phyloP scores from a whole-genome alignment of 1,140 invertebrate species.

The Drosophila albomicans region DNA sequence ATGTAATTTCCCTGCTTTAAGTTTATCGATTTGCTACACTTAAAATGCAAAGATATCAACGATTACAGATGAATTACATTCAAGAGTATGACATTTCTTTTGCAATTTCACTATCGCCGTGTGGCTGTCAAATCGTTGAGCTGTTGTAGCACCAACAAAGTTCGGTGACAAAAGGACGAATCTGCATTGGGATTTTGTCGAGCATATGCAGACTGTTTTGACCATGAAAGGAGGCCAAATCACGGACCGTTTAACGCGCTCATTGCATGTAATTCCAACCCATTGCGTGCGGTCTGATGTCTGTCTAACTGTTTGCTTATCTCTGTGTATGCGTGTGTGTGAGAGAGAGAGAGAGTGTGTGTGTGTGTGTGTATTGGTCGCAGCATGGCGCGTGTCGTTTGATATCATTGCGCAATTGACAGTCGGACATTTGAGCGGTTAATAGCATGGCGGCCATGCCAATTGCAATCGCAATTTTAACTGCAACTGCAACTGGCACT shows the following conservation, averaged over 20 bases:
- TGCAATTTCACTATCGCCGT: background rate
- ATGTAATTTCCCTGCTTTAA: too few species aligned
- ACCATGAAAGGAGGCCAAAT: constrained; percentile 47
- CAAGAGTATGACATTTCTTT: background rate
- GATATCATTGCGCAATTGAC: constrained; percentile 74
- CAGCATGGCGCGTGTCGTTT: constrained; percentile 52
- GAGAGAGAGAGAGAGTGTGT: background rate
- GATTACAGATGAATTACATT: background rate
- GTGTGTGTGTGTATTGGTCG: constrained; percentile 9
- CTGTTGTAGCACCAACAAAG: background rate
- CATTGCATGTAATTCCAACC: constrained; percentile 68
- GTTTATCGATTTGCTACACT: too few species aligned
- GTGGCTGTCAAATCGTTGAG: background rate
- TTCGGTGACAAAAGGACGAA: background rate
- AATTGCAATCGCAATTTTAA: constrained; percentile 30
- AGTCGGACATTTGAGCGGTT: constrained; percentile 58
- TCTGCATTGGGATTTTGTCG: constrained; percentile 53
- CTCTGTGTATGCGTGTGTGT: background rate
- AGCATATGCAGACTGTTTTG: constrained; percentile 38
- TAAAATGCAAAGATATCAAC: too few species aligned
- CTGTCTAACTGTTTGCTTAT: constrained; percentile 21
- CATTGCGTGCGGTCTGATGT: constrained; percentile 59
- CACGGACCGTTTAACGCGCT: constrained; percentile 62
- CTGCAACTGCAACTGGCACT: constrained; percentile 30
- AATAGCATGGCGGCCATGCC: constrained; percentile 44